A percentile compares a stretch with the other conserved stretches of the same genome.
Conservation (phyloP, 1,140 invertebrate species). For the Psilanteris sp. region DNA sequence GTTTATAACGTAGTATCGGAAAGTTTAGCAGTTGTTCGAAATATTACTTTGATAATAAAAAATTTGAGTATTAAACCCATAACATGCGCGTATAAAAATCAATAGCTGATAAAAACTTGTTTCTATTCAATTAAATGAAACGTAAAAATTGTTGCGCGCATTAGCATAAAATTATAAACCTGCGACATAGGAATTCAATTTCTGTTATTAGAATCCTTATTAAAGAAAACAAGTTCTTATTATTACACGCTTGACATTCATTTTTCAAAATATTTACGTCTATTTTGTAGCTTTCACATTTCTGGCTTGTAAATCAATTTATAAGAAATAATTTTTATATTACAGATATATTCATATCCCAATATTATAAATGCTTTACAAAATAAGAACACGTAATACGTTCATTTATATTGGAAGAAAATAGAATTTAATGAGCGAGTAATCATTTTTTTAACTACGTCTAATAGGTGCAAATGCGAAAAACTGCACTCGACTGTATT, state of each 20-base stretch:
- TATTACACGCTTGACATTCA: conserved; percentile 21
- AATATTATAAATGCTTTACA: too few species aligned
- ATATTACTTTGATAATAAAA: neutral
- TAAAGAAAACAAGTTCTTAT: conserved; percentile 52
- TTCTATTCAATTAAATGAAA: conserved; percentile 52
- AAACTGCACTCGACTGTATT: too few species aligned
- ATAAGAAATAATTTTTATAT: neutral
- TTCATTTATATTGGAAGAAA: too few species aligned
- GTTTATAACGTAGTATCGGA: too few species aligned
- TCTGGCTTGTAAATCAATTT: neutral
- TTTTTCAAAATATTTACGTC: conserved; percentile 21
- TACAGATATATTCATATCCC: too few species aligned
- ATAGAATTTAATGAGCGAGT: too few species aligned
- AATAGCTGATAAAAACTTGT: conserved; percentile 46
- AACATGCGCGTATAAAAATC: conserved; percentile 29
- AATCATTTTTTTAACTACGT: too few species aligned
- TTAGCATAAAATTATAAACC: conserved; percentile 52
- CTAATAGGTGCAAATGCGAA: too few species aligned
- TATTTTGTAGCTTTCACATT: conserved; percentile 23
- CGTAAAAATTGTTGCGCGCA: conserved; percentile 34
- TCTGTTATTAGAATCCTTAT: conserved; percentile 47
- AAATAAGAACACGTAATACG: too few species aligned
- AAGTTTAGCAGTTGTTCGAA: conserved; percentile 5
- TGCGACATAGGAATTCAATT: conserved; percentile 49
- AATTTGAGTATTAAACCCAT: conserved; percentile 7